Conservation (phyloP, 2,888 invertebrate species). For the Tribolium freemani region DNA sequence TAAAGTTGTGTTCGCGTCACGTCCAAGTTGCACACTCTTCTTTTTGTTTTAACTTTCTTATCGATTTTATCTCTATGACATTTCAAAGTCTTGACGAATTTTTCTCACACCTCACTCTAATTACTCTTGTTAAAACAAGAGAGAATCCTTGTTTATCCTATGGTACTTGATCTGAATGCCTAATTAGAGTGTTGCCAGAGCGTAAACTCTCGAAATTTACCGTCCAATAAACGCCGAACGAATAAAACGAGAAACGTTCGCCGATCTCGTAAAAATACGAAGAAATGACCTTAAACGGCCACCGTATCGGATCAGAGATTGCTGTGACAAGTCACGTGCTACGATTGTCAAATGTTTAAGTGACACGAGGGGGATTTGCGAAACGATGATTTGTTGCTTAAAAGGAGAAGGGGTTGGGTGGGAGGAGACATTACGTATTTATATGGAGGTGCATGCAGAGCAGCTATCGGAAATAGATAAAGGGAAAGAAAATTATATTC, state of each 20-base stretch:
- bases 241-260: slow-evolving; percentile 24
- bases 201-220: not conserved
- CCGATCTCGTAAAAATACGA: slow-evolving; percentile 28
- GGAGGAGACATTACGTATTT: slow-evolving; percentile 19
- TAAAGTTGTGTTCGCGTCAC: slow-evolving; percentile 13
- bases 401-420: not conserved
- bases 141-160: slow-evolving; percentile 8
- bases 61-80: slow-evolving; percentile 19
- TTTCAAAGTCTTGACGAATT: not conserved
- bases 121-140: not conserved
- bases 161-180: slow-evolving; percentile 16
- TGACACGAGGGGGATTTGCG: slow-evolving; percentile 22
- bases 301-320: slow-evolving; percentile 31
- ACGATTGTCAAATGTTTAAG: slow-evolving; percentile 32
- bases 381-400: slow-evolving; percentile 34
- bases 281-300: slow-evolving; percentile 31
- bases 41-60: slow-evolving; percentile 21
- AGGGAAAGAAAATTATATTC: slow-evolving; percentile 41
- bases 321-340: slow-evolving; percentile 35
- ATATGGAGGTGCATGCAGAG: slow-evolving; percentile 41
- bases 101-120: not conserved
- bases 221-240: slow-evolving; percentile 19
- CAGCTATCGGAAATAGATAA: slow-evolving; percentile 47
- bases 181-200: slow-evolving; percentile 14
- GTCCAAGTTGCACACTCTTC: slow-evolving; percentile 20